These are phyloP conservation scores for Lucilia cuprina DNA, from an alignment of 1,140 invertebrate species.

Conservation along the genomic window DNA sequence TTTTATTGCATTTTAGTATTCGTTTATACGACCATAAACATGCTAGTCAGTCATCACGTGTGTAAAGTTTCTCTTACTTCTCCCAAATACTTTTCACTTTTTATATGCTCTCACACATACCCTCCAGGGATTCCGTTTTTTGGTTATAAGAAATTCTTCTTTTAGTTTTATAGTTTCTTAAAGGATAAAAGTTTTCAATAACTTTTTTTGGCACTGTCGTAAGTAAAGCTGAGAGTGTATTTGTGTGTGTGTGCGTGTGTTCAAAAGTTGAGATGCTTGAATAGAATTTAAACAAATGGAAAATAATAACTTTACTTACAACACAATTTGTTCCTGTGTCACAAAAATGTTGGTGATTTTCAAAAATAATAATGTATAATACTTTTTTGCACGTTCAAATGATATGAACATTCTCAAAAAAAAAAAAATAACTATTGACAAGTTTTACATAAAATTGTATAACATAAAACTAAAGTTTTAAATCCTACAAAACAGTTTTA, in stretches of 20 bases:
- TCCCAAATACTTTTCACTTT: not conserved
- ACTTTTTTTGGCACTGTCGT: not conserved
- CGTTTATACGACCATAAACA: not conserved
- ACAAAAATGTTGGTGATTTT: not conserved
- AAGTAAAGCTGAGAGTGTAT: too few species aligned
- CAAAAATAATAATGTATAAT: not conserved
- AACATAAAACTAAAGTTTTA: too few species aligned
- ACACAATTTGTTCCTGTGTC: not conserved
- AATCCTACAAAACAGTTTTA: too few species aligned
- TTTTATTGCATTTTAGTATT: not conserved
- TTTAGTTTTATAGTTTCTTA: not conserved
- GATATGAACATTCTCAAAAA: too few species aligned
- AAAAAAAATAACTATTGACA: too few species aligned
- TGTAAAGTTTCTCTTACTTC: not conserved
- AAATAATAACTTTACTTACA: not conserved
- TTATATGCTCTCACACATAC: not conserved
- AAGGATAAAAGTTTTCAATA: not conserved
- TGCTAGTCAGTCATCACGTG: not conserved
- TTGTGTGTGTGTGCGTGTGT: not conserved
- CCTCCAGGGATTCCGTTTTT: not conserved
- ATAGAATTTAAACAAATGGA: not conserved
- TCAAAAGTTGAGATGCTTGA: too few species aligned
- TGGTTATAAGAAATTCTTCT: not conserved
- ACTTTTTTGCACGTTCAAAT: not conserved
- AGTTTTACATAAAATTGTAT: too few species aligned